These are phyloP conservation scores for Paracanthobrama guichenoti DNA, from an alignment of 2,113 vertebrate genomes.

Conservation along the genomic window DNA sequence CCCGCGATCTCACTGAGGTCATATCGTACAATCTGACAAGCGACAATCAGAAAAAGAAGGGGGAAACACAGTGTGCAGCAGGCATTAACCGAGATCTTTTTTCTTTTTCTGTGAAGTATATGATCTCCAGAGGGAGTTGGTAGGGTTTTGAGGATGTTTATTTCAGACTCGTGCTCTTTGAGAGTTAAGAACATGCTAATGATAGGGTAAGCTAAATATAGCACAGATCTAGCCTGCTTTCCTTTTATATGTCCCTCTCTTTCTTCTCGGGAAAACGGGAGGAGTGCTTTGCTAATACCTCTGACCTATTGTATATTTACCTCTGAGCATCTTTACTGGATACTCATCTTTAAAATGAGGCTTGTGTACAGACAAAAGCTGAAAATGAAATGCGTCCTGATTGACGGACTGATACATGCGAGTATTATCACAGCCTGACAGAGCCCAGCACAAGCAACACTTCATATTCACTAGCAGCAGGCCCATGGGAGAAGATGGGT, in stretches of 20 bases:
- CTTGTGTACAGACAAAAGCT: slow-evolving; percentile 35
- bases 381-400: slow-evolving; percentile 50
- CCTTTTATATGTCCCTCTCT: not conserved
- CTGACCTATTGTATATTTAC: slow-evolving; percentile 38
- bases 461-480: slow-evolving; percentile 37
- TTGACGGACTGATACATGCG: slow-evolving; percentile 48
- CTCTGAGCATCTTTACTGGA: slow-evolving; percentile 36
- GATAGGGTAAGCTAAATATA: slow-evolving; percentile 50
- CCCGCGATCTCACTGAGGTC: not conserved
- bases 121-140: slow-evolving; percentile 25
- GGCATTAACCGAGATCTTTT: slow-evolving; percentile 23
- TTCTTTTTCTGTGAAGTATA: slow-evolving; percentile 11
- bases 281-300: slow-evolving; percentile 55
- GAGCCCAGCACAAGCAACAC: slow-evolving; percentile 13
- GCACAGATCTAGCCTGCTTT: slow-evolving; percentile 30
- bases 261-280: slow-evolving; percentile 37
- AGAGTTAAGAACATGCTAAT: slow-evolving; percentile 50
- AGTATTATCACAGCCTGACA: slow-evolving; percentile 39
- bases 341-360: slow-evolving; percentile 30
- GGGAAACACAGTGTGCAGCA: not conserved
- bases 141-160: slow-evolving; percentile 45
- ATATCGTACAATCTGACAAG: slow-evolving; percentile 21
- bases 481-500: slow-evolving; percentile 14
- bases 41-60: not conserved
- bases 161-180: slow-evolving; percentile 44